Evolutionary conservation across 2,888 invertebrate genomes (phyloP), one percentile per base, ranked within the genome.

Genomic region (Octonoba sinensis): DNA sequence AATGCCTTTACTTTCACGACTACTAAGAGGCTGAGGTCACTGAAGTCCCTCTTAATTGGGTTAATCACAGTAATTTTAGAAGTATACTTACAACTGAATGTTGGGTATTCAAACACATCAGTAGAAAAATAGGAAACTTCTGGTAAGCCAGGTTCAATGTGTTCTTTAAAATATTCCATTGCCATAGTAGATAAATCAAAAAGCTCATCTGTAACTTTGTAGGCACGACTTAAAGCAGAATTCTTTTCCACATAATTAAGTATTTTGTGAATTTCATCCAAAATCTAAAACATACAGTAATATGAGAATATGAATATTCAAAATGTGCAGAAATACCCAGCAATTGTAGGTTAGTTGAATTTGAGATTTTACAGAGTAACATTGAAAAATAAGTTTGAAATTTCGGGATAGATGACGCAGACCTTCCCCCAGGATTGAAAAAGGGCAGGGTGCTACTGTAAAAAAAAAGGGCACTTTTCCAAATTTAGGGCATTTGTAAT

Each of bases 141-240:
- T 51, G 96, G 96, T 87, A 96, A 90, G 85, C 93, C 93, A 11
- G 96, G 95, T 88, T 96, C 96, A 88, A 97, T 95, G 87, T 94
- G 93, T 89, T 97, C 96, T 88, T 96, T 96, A 89, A 97, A 97
- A 89, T 96, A 96, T 89, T 97, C 97, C 96, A 97, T 96, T 49
- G 97, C 97, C 97, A 97, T 97, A 54, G 96, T 96, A 54, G 96
- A 96, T 84, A 97, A 91, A 90, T 97, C 97, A 90, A 96, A 95
- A 77, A 97, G 90, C 89, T 97, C 96, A 90, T 96, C 96, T 12
- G 96, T 95, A 82, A 97, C 95, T 84, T 96, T 95, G 89, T 95
- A 96, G 62, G 96, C 95, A 87, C 95, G 91, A 84, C 93, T 93
- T 86, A 95, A 89, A 49, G 36, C 69, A 36, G 93, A 93, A 85